Evolutionary conservation across 2,888 invertebrate species (phyloP), one percentile per base, ranked within the genome.

Genomic region (Calameuta pallipes): DNA sequence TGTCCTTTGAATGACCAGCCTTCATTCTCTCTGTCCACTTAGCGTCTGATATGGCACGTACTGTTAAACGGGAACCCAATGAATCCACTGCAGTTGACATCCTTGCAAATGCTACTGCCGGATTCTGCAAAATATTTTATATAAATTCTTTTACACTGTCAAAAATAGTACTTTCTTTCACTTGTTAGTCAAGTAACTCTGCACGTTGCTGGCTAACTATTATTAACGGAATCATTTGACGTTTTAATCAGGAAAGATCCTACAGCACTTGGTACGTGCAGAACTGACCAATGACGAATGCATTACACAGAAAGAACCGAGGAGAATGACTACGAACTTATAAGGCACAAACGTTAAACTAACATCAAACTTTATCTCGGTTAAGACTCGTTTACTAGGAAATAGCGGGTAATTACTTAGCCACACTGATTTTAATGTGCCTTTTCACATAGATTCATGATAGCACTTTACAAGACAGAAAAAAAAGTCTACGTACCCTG

Each of bases 1-100:
- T 30, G 11, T 76, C 78, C 75, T 82, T 82, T 75, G 82, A 74
- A 71, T 70, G 77, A 73, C 69, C 76, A 36, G 76, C 68, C 41
- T 68, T 74, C 23, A 30, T 33, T 33, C 76, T 77, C 74, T 82
- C 86, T 41, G 79, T 87, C 89, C 90, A 91, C 73, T 86, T 85
- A 35, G 94, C 93, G 89, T 95, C 94, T 3, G 95, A 94, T 93
- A 95, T 94, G 3, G 95, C 95, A 76, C 95, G 93, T 34, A 95
- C 94, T 11, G 94, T 94, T 75, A 95, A 91, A 75, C 94, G 91
- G 2, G 89, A 87, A 23, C 87, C 87, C 56, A 82, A 76, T 41
- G 85, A 77, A 15, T 88, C 86, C 73, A 79, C 85, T 33, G 87
- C 83, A 86, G 90, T 82, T 78, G 35, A 78, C 78, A 85, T 80